A percentile compares a stretch with the other conserved stretches of the same genome.
These are phyloP conservation scores for Chaetodon trifasciatus DNA, from an alignment of 2,797 vertebrate genomes.

Conservation along the genomic window DNA sequence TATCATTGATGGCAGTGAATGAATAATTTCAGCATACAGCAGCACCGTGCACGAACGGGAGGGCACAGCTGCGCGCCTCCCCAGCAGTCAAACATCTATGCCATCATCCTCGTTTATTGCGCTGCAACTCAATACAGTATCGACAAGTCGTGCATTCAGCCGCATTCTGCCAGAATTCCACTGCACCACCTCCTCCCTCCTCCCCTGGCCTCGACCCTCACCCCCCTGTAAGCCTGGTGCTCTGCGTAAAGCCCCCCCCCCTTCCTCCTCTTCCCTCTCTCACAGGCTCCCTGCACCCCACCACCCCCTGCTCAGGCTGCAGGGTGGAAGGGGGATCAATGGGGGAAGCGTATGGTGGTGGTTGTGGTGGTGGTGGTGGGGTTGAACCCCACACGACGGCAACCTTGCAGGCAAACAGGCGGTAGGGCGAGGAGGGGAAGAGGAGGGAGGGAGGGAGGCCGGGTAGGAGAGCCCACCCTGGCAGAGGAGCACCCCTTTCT, in stretches of 20 bases:
- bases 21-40: conserved; percentile 40
- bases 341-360: conserved; percentile 65
- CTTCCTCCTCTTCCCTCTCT: conserved; percentile 27
- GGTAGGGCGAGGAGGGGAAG: conserved; percentile 25
- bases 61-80: not conserved
- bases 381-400: conserved; percentile 77
- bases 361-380: conserved; percentile 55
- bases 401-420: conserved; percentile 67
- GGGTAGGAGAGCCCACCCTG: conserved; percentile 66
- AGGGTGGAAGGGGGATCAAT: conserved; percentile 70
- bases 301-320: conserved; percentile 73
- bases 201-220: conserved; percentile 51
- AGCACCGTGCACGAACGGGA: conserved; percentile 18
- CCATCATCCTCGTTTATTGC: not conserved
- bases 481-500: conserved; percentile 78
- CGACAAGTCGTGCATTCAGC: conserved; percentile 68
- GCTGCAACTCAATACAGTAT: conserved; percentile 73
- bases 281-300: conserved; percentile 59
- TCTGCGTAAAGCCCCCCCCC: conserved; percentile 20
- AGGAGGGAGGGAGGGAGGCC: conserved; percentile 18
- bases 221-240: conserved; percentile 52
- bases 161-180: conserved; percentile 77
- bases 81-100: not conserved
- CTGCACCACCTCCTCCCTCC: conserved; percentile 69
- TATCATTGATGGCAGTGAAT: conserved; percentile 51